Base-by-base conservation (phyloP, 2,113 vertebrate species). In the Rhinoptilus africanus region DNA sequence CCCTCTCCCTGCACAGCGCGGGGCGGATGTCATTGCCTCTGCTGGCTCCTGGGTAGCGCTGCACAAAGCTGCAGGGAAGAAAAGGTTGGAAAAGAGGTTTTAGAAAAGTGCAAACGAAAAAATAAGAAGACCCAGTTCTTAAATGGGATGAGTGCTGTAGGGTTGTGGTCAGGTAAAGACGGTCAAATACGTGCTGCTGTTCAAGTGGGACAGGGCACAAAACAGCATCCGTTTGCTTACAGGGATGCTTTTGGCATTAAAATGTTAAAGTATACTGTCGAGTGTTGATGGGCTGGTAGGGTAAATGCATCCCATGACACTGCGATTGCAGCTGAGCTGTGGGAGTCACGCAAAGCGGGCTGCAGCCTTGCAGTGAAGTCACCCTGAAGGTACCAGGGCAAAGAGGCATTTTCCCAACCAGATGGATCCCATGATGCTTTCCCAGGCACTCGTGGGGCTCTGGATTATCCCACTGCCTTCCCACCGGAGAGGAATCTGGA, bases 331-430 rank as follows among this genome's bases (percentile, higher is more conserved):
- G 63, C n/a, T 72, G 86, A 85, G 72, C 89, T 19, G 0, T 9
- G 56, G 71, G 53, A 30, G 8, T 47, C 35, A 3, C 4, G n/a
- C 63, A 6, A 3, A 57, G 68, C 0, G 0, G 9, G 4, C 43
- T 71, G 60, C 54, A 13, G 68, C 43, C 87, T 43, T 41, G 35
- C 53, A 41, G 19, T 1, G 27, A 43, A 43, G 41, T 30, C 53
- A 37, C 39, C 41, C 62, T 6, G 6, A 10, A 4, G 63, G 47
- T 60, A 56, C 27, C 3, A 8, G 47, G 57, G 30, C 28, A 39
- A 39, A 28, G 35, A 22, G 4, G 12, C 6, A 21, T 48, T 73
- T 75, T 53, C 43, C 2, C 2, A 50, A 39, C 14, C 50, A 57
- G 41, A 0, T 27, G 71, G 14, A 21, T 28, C 21, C 74, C 45